These are phyloP conservation scores for Opisthograptis luteolata DNA, from an alignment of 2,888 invertebrate species.

Conservation along the genomic window DNA sequence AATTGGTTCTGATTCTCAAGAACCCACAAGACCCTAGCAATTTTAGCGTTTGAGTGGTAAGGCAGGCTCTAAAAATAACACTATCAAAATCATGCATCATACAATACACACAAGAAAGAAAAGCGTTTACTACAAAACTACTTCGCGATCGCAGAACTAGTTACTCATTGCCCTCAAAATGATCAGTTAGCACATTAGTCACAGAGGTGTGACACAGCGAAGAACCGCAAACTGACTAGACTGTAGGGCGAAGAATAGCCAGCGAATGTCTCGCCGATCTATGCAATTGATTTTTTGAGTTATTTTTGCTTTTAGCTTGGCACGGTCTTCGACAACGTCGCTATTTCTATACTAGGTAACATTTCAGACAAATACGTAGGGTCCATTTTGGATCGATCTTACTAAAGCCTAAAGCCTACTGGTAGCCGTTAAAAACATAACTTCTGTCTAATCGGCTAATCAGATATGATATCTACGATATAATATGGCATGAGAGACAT, in stretches of 20 bases:
- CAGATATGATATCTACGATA: too few relatives aligned
- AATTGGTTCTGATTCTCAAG: constrained; percentile 3
- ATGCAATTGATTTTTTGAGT: constrained; percentile 75
- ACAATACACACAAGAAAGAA: constrained; percentile 53
- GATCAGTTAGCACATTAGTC: constrained; percentile 12
- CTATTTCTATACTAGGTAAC: neutral
- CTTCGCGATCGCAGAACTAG: constrained; percentile 17
- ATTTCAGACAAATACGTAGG: too few relatives aligned
- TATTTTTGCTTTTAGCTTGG: constrained; percentile 72
- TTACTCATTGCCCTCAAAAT: constrained; percentile 9
- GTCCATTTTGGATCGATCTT: too few relatives aligned
- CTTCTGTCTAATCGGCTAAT: too few relatives aligned
- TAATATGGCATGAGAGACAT: too few relatives aligned
- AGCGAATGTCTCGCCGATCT: constrained; percentile 51
- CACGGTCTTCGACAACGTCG: constrained; percentile 51
- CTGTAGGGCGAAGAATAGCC: constrained; percentile 62
- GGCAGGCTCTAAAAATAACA: constrained; percentile 39
- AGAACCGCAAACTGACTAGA: constrained; percentile 55
- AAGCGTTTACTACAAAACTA: constrained; percentile 32
- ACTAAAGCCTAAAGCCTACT: too few relatives aligned
- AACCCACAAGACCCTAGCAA: neutral
- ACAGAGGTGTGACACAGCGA: constrained; percentile 59
- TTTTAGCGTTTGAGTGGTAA: constrained; percentile 30
- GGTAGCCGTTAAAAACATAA: too few relatives aligned
- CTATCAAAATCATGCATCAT: constrained; percentile 52